Evolutionary conservation across 1,140 invertebrate genomes (phyloP).

Genomic region (Lepidurus couesii): DNA sequence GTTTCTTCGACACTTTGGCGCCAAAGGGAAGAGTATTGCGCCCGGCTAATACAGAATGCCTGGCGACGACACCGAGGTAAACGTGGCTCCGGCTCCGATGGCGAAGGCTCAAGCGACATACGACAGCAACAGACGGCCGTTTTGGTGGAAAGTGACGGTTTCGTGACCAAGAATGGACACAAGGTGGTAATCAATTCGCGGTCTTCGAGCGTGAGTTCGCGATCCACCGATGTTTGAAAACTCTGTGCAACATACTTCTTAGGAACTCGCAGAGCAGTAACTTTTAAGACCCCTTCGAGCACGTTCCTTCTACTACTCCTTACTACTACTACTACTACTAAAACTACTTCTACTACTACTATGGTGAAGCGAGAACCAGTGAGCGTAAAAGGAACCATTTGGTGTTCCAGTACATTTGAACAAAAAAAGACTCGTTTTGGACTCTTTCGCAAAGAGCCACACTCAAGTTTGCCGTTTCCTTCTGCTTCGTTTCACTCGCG

Average conservation of each 20-base stretch:
- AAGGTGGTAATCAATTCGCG: conserved; percentile 81
- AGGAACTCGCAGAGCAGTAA: conserved; percentile 9
- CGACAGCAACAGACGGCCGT: conserved; percentile 63
- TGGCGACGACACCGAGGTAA: conserved; percentile 74
- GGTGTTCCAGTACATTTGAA: neutral
- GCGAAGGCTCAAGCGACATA: conserved; percentile 36
- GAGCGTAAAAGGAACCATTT: neutral
- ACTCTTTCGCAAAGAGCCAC: neutral
- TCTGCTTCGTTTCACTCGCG: conserved; percentile 20
- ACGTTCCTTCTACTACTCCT: conserved; percentile 14
- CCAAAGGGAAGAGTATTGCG: conserved; percentile 92
- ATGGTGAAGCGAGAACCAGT: neutral
- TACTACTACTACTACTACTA: conserved; percentile 2
- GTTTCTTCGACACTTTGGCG: conserved; percentile 89
- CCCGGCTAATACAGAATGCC: conserved; percentile 86
- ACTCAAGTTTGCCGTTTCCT: conserved; percentile 7
- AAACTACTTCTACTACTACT: neutral
- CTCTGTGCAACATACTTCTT: conserved; percentile 16
- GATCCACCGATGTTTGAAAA: conserved; percentile 70
- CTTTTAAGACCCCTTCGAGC: conserved; percentile 1
- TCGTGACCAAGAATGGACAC: conserved; percentile 73
- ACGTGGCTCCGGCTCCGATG: conserved; percentile 50
- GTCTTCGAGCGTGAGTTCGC: conserved; percentile 66
- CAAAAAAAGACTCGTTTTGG: neutral
- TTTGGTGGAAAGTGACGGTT: conserved; percentile 72